Base-by-base conservation (phyloP, 2,888 invertebrate genomes). In the Cryptocephalus moraei region DNA sequence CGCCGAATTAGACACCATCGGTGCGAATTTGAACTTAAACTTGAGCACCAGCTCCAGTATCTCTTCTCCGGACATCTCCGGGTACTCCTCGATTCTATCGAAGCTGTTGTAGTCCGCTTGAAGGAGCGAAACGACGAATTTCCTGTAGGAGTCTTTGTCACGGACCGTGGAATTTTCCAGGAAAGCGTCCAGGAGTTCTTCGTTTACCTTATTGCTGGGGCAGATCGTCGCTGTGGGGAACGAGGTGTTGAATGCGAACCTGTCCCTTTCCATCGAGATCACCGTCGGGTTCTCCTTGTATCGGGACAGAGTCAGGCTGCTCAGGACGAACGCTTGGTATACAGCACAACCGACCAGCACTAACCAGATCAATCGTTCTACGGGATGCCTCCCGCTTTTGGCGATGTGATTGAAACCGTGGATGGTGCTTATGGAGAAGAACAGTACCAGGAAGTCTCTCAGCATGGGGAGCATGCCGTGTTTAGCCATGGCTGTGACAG, bases 271-370 rank as follows among this genome's bases (percentile, higher is more conserved):
- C 81, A 84, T 83, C 13, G 84, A 82, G 33, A 84, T 78, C 6
- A 84, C 84, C 39, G 82, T 82, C 1, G 84, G 84, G 8, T 82
- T 83, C 39, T 78, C 80, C 65, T 79, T 80, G 63, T 82, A 84
- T 31, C 84, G 47, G 13, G 11, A 45, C 78, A 83, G 79, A 8
- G 82, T 83, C 40, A 77, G 70, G 49, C 70, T 68, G 22, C 83
- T 81, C 36, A 69, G 51, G 22, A 60, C 51, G 4, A 52, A 48
- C 22, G 65, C 62, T 0, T 62, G 63, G 44, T 64, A 67, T n/a
- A 63, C 48, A 0, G 65, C 66, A 4, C 53, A 41, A 12, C 48
- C 55, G 8, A 67, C 57, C 9, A 68, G 34, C 12, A 54, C 47
- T 1, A 61, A 32, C 69, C 69, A 69, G 11, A 66, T 45, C 1